Evolutionary conservation across 2,888 invertebrate genomes (phyloP).

Genomic region (Luffia ferchaultella): DNA sequence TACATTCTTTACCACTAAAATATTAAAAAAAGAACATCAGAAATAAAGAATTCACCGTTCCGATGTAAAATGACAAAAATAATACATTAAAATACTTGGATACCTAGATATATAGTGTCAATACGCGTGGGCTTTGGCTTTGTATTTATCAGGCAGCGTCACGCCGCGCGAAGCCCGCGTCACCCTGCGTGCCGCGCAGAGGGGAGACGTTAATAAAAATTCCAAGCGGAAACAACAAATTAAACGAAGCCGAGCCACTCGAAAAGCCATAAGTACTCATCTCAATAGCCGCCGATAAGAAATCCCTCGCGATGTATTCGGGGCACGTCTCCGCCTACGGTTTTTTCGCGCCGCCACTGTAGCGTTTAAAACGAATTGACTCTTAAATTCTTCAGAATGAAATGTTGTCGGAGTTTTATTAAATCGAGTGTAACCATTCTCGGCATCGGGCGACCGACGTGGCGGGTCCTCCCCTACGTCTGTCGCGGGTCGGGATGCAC

Average conservation of each 20-base stretch:
- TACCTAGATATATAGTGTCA: no score
- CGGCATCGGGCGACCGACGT: constrained; percentile 65
- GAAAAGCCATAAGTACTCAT: constrained; percentile 67
- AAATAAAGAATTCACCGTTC: no score
- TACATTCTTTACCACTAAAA: no score
- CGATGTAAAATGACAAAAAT: no score
- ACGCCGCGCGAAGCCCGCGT: no score
- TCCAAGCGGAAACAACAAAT: constrained; percentile 65
- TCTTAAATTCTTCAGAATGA: constrained; percentile 64
- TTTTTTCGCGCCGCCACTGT: constrained; percentile 58
- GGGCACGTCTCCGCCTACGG: constrained; percentile 61
- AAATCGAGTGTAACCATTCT: constrained; percentile 67
- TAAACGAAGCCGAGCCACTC: constrained; percentile 66
- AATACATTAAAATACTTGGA: no score
- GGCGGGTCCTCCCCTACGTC: constrained; percentile 64
- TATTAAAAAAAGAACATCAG: no score
- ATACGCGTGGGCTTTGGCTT: no score
- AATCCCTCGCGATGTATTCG: constrained; percentile 62
- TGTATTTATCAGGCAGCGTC: no score
- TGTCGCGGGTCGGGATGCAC: constrained; percentile 61
- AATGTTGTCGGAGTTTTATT: constrained; percentile 65
- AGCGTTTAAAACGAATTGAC: constrained; percentile 64
- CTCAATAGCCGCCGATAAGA: constrained; percentile 66
- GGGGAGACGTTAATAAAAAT: constrained; percentile 65
- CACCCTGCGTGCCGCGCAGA: no score